Base-by-base conservation (phyloP, 2,888 invertebrate species). In the Syritta pipiens region DNA sequence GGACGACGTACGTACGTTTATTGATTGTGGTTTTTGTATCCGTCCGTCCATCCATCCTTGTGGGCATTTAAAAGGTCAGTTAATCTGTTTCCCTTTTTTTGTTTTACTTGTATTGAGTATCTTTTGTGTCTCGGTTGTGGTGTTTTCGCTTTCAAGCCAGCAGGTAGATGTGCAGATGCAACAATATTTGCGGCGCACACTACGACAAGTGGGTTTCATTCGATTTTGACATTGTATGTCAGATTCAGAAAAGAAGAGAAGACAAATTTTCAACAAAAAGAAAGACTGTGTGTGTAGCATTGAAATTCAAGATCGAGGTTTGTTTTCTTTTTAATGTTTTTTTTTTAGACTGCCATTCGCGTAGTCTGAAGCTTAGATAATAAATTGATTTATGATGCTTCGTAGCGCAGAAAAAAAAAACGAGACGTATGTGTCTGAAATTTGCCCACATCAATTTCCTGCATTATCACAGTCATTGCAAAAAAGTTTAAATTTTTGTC, bases 241-340 rank as follows among this genome's bases (percentile, higher is more conserved):
- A 10, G n/a, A 46, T 55, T 24, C 49, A n/a, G 24, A 22, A 60
- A 46, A 19, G 35, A 19, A 7, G 32, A 35, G 4, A n/a, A n/a
- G n/a, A 48, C 48, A 26, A 28, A 51, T 14, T 44, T 32, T 32
- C 51, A 28, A 37, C 26, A 37, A 55, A 40, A 17, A 6, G 19
- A 24, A 7, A 4, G 10, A 7, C 28, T 49, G 48, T 55, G 7
- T 68, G 48, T 14, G 17, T 62, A 44, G 12, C 59, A 69, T 69
- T 76, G 76, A 17, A 19, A 28, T 63, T 76, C 76, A 76, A 63
- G 76, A 76, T 76, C 76, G 62, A 69, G 69, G 69, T 71, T 65
- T 40, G 19, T 51, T 57, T 49, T 44, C 42, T 55, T 49, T 42
- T 22, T 20, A 40, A 28, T 35, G 37, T 32, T 40, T 42, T 28